Percentiles rank a stretch among this genome's conserved stretches.
phyloP scores from a whole-genome alignment of 2,113 vertebrate species.

The Tachysurus fulvidraco region DNA sequence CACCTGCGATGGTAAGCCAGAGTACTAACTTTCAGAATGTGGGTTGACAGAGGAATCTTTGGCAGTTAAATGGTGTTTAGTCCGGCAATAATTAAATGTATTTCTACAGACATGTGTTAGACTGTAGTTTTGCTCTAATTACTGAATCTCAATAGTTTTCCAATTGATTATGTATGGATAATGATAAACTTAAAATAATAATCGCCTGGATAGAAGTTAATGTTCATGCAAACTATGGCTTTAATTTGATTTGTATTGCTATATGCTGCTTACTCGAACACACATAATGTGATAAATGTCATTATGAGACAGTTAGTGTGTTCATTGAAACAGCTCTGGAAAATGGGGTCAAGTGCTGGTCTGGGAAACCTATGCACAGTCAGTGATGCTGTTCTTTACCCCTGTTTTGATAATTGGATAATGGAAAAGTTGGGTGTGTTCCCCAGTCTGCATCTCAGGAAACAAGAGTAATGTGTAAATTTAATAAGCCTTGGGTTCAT shows the following conservation, averaged over 20 bases:
- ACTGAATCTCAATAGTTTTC: background rate
- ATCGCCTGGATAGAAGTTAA: background rate
- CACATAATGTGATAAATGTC: background rate
- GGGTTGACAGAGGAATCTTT: background rate
- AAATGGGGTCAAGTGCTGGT: background rate
- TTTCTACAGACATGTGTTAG: background rate
- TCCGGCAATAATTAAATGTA: background rate
- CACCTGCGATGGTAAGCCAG: constrained; percentile 88
- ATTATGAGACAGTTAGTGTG: background rate
- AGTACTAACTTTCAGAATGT: background rate
- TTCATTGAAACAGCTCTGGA: background rate
- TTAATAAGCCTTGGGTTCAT: background rate
- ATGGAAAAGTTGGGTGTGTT: background rate
- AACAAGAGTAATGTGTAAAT: background rate
- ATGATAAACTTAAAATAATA: background rate
- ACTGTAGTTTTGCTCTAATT: background rate
- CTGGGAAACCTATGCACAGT: background rate
- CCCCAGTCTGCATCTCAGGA: background rate
- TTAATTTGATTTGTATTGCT: background rate
- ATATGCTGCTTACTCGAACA: background rate
- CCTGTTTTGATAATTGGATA: background rate
- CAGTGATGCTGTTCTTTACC: background rate
- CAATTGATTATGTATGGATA: background rate
- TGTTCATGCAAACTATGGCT: background rate
- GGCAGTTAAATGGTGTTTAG: background rate